Base-by-base conservation (phyloP, 2,797 vertebrate species). In the Botia almorhae region DNA sequence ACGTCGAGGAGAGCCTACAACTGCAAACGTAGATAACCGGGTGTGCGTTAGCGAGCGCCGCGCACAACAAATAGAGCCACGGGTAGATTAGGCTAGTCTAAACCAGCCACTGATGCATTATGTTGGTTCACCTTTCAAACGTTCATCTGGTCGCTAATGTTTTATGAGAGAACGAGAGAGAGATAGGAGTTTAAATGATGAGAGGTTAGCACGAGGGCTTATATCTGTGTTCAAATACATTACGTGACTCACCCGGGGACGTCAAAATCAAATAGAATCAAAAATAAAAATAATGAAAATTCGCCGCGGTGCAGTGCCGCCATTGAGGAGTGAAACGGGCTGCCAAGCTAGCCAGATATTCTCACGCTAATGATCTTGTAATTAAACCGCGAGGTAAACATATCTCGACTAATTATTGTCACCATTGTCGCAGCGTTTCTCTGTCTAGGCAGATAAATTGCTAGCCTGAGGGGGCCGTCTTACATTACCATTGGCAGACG, bases 1-100 rank as follows among this genome's bases (percentile, higher is more conserved):
- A 78, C 50, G 16, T 50, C 43, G 16, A 55, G 56, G 65, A 80
- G 7, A 69, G 72, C 51, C 53, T 76, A 61, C 74, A 61, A 72
- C 21, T 75, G 71, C 56, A 50, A 61, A 65, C 17, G 16, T 12
- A 81, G 83, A 84, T 84, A 81, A 85, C 63, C 4, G 14, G 33
- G 10, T 43, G 7, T 46, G 43, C 43, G 43, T 46, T 46, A 11
- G 10, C 14, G 19, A 26, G 53, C 26, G 10, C n/a, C 69, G 61
- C 2, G 10, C 51, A 23, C 4, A 69, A 7, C n/a, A 39, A 33
- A 60, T 55, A 0, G 17, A 29, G 16, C 16, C 29, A 60, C 29
- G 60, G 14, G 26, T 58, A n/a, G 29, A 23, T 33, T 55, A 55
- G 51, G 17, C 51, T 19, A 33, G 39, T 70, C 58, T 61, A 53